phyloP scores from a whole-genome alignment of 2,888 invertebrate species.

The Cephus sareptanus region DNA sequence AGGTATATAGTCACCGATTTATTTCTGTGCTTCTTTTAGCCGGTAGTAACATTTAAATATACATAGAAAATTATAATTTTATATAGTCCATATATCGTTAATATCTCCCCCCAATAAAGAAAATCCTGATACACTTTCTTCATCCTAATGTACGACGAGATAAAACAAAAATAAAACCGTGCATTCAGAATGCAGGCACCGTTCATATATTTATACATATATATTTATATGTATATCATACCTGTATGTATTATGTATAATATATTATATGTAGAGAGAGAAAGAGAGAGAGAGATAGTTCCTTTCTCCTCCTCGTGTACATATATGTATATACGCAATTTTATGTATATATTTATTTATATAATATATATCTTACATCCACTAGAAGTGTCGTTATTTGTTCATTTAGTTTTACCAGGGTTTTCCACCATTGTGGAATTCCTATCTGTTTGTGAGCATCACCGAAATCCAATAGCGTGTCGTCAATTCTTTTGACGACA shows the following conservation, averaged over 20 bases:
- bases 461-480: not conserved
- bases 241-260: not conserved
- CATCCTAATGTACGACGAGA: not conserved
- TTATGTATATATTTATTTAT: not conserved
- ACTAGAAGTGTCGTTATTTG: not conserved
- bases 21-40: constrained; percentile 17
- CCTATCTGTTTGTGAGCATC: not conserved
- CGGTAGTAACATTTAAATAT: constrained; percentile 22
- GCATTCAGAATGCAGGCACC: constrained; percentile 3
- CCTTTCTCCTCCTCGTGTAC: not conserved
- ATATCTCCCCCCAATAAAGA: not conserved
- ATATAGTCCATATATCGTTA: constrained; percentile 7
- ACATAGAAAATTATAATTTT: constrained; percentile 28
- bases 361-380: not conserved
- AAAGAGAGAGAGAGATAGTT: not conserved
- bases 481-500: not conserved
- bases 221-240: constrained; percentile 11
- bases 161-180: constrained; percentile 1
- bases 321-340: not conserved
- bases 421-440: not conserved
- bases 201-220: constrained; percentile 2
- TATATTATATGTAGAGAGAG: not conserved
- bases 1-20: constrained; percentile 9
- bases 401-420: not conserved
- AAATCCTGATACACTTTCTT: not conserved